Evolutionary conservation across 2,888 invertebrate species (phyloP), one percentile per base, ranked within the genome.

Genomic region (Andrena dorsata): DNA sequence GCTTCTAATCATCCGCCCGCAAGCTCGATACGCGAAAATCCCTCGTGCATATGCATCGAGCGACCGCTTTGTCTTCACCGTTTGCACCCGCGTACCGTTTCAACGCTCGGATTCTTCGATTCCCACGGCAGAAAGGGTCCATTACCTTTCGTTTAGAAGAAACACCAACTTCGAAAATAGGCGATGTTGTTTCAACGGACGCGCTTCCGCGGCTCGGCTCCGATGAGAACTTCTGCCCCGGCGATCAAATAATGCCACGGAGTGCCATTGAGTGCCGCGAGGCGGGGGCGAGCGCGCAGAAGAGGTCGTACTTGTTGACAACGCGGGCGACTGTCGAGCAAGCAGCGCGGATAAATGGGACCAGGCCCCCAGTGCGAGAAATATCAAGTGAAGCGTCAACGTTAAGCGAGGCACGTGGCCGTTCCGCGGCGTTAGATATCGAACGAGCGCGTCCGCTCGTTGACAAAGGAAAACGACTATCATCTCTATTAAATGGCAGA

Each of bases 1-100:
- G 83, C 80, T 84, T 87, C 88, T 88, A 87, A 88, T 88, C 89
- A 87, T 80, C 74, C 84, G 80, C 51, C 84, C 80, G 85, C 82
- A 76, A 84, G 82, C 78, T 41, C 77, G 82, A 68, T 82, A 82
- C 80, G 76, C 77, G 58, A 81, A 16, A 87, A 81, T 89, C 81
- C 88, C 88, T 76, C 41, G 84, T 83, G 89, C 87, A 86, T 88
- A 87, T 84, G 83, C 84, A 86, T 86, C 73, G 83, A 80, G 61
- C 80, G 49, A 66, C 53, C 75, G 86, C 86, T 84, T 86, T 89
- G 87, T 84, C 64, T 61, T 53, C 65, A 75, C 61, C 41, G 63
- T 63, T 47, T 66, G 60, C 49, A 51, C 28, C n/a, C 69, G 61
- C 64, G 56, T 32, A 70, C 61, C 72, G 69, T 69, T 77, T 79